Conservation (phyloP, 2,888 invertebrate species). For the Ommatoiulus sabulosus region DNA sequence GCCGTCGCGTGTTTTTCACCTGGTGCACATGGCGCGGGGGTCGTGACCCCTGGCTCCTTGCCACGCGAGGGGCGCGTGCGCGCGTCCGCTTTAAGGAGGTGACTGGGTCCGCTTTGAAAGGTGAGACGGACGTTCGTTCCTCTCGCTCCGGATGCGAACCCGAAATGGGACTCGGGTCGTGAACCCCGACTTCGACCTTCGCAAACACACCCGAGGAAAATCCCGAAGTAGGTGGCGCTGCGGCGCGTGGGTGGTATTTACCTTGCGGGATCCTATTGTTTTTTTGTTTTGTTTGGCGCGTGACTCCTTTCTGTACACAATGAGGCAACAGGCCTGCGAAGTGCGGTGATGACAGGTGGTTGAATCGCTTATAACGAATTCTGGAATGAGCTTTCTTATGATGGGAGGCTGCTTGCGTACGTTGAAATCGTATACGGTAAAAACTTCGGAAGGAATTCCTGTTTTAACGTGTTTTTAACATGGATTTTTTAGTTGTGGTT, state of each 20-base stretch:
- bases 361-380: not conserved
- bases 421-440: no score
- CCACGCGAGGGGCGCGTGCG: constrained; percentile 18
- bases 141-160: not conserved
- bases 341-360: not conserved
- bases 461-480: no score
- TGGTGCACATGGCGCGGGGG: constrained; percentile 39
- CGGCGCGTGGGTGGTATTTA: constrained; percentile 6
- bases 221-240: not conserved
- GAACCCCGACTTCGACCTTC: not conserved
- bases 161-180: not conserved
- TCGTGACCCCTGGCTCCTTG: constrained; percentile 9
- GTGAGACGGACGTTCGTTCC: not conserved
- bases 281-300: not conserved
- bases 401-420: no score
- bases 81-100: no score
- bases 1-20: constrained; percentile 31
- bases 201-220: not conserved
- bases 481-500: no score
- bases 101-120: not conserved
- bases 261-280: not conserved
- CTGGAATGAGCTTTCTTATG: no score
- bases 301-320: not conserved
- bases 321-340: not conserved
- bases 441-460: no score